phyloP scores from a whole-genome alignment of 2,797 vertebrate genomes.

The Eulemur coronatus region DNA sequence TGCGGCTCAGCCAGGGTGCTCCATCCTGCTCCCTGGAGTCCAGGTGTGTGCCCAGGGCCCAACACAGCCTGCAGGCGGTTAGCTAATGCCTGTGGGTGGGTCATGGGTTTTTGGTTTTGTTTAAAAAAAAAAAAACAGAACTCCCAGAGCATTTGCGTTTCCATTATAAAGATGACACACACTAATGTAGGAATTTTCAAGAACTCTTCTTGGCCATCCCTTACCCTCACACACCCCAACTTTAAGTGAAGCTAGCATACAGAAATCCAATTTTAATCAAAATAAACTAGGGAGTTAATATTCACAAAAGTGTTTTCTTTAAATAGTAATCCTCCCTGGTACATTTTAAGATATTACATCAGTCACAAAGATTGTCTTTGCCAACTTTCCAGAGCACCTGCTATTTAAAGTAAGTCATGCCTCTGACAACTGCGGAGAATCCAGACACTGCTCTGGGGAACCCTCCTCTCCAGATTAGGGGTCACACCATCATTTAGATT shows the following conservation, averaged over 20 bases:
- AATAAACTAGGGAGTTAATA: slow-evolving; percentile 35
- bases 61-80: neutral
- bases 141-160: neutral
- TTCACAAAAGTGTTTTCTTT: slow-evolving; percentile 36
- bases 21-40: neutral
- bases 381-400: slow-evolving; percentile 61
- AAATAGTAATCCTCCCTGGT: slow-evolving; percentile 54
- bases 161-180: neutral
- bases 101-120: neutral
- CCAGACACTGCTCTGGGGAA: neutral
- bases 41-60: neutral
- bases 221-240: neutral
- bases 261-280: slow-evolving; percentile 23
- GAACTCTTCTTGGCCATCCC: neutral
- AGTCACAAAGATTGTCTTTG: slow-evolving; percentile 48
- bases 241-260: neutral
- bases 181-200: neutral
- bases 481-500: neutral
- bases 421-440: neutral
- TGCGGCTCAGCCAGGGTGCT: neutral
- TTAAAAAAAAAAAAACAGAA: neutral
- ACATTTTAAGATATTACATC: slow-evolving; percentile 41
- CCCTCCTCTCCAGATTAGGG: neutral
- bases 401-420: slow-evolving; percentile 60
- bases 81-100: neutral